A percentile compares a stretch with the other conserved stretches of the same genome.
Conservation (phyloP, 2,888 invertebrate genomes). For the Disparrhopalites patrizii region DNA sequence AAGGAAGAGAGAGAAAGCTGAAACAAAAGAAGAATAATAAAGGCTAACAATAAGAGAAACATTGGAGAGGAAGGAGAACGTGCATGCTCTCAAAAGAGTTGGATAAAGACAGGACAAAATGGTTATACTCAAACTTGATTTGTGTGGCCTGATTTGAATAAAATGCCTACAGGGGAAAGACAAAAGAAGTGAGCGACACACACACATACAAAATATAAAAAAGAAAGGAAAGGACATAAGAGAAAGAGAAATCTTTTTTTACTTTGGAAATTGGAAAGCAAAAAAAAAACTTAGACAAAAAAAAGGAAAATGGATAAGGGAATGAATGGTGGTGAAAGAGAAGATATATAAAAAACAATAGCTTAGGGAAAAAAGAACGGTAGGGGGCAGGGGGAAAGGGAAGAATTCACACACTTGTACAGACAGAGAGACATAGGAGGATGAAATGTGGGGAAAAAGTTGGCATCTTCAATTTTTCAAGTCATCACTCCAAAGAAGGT, state of each 20-base stretch:
- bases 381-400: background rate
- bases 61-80: too few relatives aligned
- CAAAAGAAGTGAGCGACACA: conserved; percentile 1
- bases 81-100: too few relatives aligned
- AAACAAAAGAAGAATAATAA: too few relatives aligned
- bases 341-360: too few relatives aligned
- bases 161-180: conserved; percentile 24
- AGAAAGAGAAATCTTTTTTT: background rate
- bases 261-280: background rate
- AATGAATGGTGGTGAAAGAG: background rate
- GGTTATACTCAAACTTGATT: conserved; percentile 28
- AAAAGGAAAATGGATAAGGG: conserved; percentile 7
- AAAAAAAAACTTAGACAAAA: conserved; percentile 9
- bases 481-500: conserved; percentile 24
- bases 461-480: conserved; percentile 28
- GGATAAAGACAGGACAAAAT: conserved; percentile 18
- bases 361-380: background rate
- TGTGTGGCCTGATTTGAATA: conserved; percentile 26
- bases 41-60: too few relatives aligned
- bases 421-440: background rate
- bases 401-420: background rate
- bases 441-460: conserved; percentile 9
- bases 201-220: conserved; percentile 1
- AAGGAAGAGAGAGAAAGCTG: too few relatives aligned
- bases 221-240: background rate